phyloP scores from a whole-genome alignment of 2,113 vertebrate genomes.

The Cynocephalus volans region DNA sequence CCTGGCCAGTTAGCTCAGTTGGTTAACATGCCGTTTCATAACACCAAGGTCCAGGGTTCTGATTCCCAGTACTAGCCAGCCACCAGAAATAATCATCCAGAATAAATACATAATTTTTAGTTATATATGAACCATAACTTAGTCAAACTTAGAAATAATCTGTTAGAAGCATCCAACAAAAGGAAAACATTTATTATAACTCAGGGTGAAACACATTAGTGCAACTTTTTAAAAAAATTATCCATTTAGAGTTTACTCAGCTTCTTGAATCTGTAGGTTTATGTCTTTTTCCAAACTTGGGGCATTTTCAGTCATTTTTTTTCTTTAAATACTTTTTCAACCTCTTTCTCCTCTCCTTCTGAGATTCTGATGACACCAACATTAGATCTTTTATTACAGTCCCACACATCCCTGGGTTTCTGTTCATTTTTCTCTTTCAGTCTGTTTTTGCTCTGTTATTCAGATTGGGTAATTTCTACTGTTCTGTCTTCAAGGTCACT shows the following conservation, averaged over 20 bases:
- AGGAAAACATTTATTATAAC: neutral
- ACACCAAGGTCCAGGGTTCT: too few relatives aligned
- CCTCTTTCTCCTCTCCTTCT: neutral
- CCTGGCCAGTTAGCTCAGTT: too few relatives aligned
- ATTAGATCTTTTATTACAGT: neutral
- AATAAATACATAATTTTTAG: neutral
- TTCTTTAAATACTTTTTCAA: constrained; percentile 22
- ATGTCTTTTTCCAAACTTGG: neutral
- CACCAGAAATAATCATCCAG: neutral
- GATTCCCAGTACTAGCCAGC: too few relatives aligned
- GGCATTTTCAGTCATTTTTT: neutral
- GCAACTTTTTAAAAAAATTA: neutral
- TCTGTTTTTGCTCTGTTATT: neutral
- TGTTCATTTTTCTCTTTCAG: neutral
- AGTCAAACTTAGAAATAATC: constrained; percentile 47
- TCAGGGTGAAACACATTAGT: neutral
- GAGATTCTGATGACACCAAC: neutral
- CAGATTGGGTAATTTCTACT: neutral
- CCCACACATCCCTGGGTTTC: neutral
- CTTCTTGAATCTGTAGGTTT: neutral
- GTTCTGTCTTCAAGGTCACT: neutral
- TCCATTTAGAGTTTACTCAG: neutral
- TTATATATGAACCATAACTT: neutral
- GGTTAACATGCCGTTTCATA: too few relatives aligned
- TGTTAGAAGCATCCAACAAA: neutral